Evolutionary conservation across 2,888 invertebrate species (phyloP), one percentile per base, ranked within the genome.

Genomic region (Pelosia muscerda): DNA sequence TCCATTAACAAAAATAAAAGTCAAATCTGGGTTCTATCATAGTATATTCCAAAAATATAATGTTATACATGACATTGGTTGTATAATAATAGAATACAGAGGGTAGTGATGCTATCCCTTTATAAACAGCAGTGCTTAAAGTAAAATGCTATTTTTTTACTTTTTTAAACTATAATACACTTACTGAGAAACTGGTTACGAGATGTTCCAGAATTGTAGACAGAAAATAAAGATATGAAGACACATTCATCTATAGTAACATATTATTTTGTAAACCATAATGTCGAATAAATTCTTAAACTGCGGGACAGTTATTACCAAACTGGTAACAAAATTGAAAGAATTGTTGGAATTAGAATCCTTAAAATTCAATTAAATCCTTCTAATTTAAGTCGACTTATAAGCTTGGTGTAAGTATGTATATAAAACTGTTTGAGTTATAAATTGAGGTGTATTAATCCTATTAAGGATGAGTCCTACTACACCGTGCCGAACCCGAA

Each of bases 11-110:
- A 19, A 23, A 61, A 75, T 81, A 73, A 89, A 88, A 88, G 72
- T 70, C 77, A 72, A 74, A 66, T 73, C 66, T 77, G 22, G 60
- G 82, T 84, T 88, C 90, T 92, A 91, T 91, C 89, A 88, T 92
- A 91, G 88, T 93, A 92, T 93, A 93, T 92, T 93, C 92, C 91
- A 94, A 94, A 94, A 94, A 94, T 93, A 93, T 92, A 92, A 90
- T 92, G 90, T 91, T 91, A 87, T 90, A 90, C 88, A 90, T 90
- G 90, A 92, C 90, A 90, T 92, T 90, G 86, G 78, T 89, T 85
- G 86, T 80, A 88, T 84, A 49, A 88, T 85, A 79, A 78, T 82
- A 81, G 83, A 86, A 83, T 88, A 79, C 72, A 76, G 70, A 83
- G 75, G 75, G 73, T 66, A 72, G 71, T 71, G 59, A 69, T 26